Conservation (phyloP, 1,140 invertebrate genomes). For the honey bee (Apis mellifera) region DNA sequence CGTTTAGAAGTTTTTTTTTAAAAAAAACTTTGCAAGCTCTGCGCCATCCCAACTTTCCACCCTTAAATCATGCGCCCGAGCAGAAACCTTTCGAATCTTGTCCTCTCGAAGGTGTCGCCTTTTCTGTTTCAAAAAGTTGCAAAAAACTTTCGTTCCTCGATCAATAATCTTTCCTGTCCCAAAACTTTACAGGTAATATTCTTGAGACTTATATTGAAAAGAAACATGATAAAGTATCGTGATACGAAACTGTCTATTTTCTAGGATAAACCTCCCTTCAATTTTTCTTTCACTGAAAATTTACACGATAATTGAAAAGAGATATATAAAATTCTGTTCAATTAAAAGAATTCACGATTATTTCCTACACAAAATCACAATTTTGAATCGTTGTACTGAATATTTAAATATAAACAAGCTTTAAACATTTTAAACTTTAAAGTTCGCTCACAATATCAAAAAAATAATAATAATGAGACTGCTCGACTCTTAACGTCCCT, state of each 20-base stretch:
- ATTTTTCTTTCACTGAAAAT: neutral
- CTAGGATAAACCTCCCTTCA: neutral
- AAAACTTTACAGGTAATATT: neutral
- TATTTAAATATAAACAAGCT: no score
- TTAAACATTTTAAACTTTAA: no score
- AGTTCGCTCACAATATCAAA: no score
- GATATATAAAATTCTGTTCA: no score
- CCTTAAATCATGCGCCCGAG: neutral
- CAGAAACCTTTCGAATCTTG: slow-evolving; percentile 4
- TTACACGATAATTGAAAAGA: no score
- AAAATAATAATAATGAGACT: no score
- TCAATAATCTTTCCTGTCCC: neutral
- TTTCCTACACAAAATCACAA: no score
- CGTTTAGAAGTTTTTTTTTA: slow-evolving; percentile 25
- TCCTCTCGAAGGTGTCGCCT: neutral
- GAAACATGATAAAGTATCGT: neutral
- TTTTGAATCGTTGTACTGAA: no score
- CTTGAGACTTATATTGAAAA: neutral
- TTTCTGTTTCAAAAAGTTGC: neutral
- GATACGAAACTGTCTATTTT: neutral
- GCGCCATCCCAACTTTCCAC: slow-evolving; percentile 1
- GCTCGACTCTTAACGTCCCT: no score
- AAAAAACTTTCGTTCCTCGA: neutral
- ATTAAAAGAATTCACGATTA: no score
- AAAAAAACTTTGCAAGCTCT: neutral